Evolutionary conservation across 2,113 vertebrate species (phyloP).

Genomic region (Galemys pyrenaicus): DNA sequence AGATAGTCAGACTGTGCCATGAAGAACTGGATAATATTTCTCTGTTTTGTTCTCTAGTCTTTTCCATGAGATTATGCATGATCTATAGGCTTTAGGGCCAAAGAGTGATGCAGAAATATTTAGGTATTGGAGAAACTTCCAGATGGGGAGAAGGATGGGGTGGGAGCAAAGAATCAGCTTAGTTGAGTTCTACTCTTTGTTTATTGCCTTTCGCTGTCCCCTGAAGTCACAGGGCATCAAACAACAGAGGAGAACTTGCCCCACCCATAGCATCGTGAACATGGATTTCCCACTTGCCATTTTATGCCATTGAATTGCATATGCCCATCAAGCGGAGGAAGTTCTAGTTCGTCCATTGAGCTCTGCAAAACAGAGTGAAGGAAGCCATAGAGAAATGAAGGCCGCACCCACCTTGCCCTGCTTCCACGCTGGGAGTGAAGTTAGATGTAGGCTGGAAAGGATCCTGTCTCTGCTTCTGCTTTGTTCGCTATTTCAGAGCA

Average conservation of each 20-base stretch:
- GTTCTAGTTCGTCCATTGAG: background rate
- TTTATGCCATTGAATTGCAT: background rate
- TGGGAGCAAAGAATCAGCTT: background rate
- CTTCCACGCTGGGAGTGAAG: background rate
- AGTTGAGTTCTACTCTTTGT: background rate
- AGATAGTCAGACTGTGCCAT: background rate
- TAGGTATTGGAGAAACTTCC: constrained; percentile 18
- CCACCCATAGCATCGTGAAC: constrained; percentile 51
- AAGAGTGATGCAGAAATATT: background rate
- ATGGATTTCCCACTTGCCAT: background rate
- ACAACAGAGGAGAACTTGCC: constrained; percentile 46
- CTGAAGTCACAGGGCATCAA: constrained; percentile 18
- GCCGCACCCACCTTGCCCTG: background rate
- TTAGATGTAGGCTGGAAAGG: background rate
- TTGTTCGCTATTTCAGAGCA: background rate
- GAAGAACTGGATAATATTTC: background rate
- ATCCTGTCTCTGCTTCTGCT: background rate
- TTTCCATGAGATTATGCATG: background rate
- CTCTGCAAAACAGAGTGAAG: background rate
- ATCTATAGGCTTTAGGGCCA: background rate
- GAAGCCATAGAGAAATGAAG: background rate
- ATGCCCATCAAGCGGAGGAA: background rate
- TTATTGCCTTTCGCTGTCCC: background rate
- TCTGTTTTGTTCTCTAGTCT: background rate
- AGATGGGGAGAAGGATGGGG: background rate